phyloP scores from a whole-genome alignment of 2,113 vertebrate species.

The Psephotus haematonotus region DNA sequence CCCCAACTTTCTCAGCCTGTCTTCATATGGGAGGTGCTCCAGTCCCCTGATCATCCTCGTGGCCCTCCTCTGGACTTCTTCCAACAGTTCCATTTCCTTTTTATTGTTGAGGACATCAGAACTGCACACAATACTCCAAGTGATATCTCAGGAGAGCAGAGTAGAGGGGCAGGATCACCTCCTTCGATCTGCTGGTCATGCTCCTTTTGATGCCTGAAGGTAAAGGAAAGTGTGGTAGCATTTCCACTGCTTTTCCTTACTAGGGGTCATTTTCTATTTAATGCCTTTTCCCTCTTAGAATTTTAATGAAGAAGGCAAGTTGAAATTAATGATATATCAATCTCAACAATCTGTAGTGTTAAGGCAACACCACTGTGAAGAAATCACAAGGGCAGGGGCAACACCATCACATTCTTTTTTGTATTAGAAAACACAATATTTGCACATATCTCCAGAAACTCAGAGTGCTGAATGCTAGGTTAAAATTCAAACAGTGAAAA shows the following conservation, averaged over 20 bases:
- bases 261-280: background rate
- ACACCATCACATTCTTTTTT: background rate
- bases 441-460: background rate
- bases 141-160: no score
- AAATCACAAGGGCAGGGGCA: background rate
- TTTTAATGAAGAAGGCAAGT: background rate
- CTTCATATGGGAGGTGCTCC: no score
- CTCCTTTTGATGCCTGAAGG: background rate
- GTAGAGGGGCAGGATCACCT: no score
- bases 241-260: background rate
- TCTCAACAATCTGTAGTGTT: background rate
- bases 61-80: no score
- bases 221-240: background rate
- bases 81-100: no score
- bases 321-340: background rate
- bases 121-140: no score
- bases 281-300: background rate
- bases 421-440: background rate
- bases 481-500: background rate
- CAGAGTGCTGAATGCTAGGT: background rate
- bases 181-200: no score
- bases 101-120: no score
- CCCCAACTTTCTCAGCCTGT: no score
- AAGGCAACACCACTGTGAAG: background rate
- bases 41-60: no score